phyloP scores from a whole-genome alignment of 1,140 invertebrate genomes.

The Druon quercuslanigerum region DNA sequence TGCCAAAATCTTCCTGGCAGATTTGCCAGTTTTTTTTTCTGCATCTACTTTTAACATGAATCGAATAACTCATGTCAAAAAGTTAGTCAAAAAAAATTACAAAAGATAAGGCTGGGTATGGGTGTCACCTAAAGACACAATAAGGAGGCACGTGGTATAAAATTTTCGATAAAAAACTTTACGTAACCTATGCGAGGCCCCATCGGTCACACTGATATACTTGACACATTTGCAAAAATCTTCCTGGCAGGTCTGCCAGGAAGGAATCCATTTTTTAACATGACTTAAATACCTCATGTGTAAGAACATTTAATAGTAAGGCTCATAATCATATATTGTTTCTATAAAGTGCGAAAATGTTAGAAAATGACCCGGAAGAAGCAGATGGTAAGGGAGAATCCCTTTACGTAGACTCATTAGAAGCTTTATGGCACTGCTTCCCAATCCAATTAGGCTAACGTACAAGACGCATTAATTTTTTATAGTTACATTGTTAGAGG shows the following conservation, averaged over 20 bases:
- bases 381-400: background rate
- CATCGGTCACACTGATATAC: too few species aligned
- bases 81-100: too few species aligned
- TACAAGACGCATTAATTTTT: conserved; percentile 18
- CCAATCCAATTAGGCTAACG: conserved; percentile 25
- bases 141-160: too few species aligned
- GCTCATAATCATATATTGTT: conserved; percentile 1
- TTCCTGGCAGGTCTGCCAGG: too few species aligned
- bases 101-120: too few species aligned
- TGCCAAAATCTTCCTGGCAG: too few species aligned
- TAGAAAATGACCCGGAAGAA: conserved; percentile 13
- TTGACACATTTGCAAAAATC: too few species aligned
- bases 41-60: background rate
- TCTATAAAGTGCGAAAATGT: background rate
- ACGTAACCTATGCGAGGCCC: too few species aligned
- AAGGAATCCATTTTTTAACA: background rate
- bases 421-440: conserved; percentile 20
- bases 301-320: background rate
- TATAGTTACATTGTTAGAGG: conserved; percentile 27
- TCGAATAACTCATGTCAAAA: background rate
- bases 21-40: too few species aligned
- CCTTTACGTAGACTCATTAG: background rate
- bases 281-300: background rate
- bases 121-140: too few species aligned
- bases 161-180: too few species aligned